Conservation (phyloP, 1,140 invertebrate genomes). For the Cydia pomonella region DNA sequence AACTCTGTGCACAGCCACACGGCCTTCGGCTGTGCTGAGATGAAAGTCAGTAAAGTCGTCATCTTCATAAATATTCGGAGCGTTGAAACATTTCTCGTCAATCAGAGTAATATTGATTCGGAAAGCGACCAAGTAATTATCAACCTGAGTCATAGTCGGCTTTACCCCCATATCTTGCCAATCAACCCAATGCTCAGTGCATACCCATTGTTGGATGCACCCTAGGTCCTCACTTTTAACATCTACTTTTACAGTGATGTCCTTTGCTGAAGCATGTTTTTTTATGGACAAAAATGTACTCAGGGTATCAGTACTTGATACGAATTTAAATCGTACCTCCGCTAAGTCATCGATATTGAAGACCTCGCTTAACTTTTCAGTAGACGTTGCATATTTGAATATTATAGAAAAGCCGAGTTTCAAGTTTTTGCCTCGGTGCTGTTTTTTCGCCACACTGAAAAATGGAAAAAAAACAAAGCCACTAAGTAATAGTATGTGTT, state of each 20-base stretch:
- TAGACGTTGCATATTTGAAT: background rate
- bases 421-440: background rate
- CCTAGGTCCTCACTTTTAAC: background rate
- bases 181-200: background rate
- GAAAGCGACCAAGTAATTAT: background rate
- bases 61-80: conserved; percentile 43
- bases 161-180: background rate
- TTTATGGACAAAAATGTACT: background rate
- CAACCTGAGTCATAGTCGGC: background rate
- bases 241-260: background rate
- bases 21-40: conserved; percentile 46
- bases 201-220: background rate
- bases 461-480: background rate
- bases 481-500: background rate
- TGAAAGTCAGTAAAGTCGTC: conserved; percentile 48
- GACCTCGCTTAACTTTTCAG: background rate
- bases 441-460: conserved; percentile 10
- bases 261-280: background rate
- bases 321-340: background rate
- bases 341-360: background rate
- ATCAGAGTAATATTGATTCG: background rate
- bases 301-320: background rate
- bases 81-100: background rate
- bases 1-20: conserved; percentile 44
- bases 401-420: background rate